Conservation (phyloP, 2,113 vertebrate genomes). For the Oceanodroma tethys region DNA sequence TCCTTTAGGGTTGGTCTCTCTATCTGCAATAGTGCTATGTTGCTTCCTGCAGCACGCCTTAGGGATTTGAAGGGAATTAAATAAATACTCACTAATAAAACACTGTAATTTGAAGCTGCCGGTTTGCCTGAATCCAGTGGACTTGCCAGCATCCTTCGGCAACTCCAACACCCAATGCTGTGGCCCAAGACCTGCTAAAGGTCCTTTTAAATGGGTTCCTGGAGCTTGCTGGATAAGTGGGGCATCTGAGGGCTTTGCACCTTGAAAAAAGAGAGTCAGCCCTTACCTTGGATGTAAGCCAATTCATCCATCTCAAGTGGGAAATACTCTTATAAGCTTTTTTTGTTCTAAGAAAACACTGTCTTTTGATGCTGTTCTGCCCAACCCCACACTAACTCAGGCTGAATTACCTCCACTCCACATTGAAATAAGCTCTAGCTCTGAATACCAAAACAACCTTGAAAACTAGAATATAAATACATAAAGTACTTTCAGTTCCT, state of each 20-base stretch:
- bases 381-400: not conserved
- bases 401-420: not conserved
- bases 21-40: not conserved
- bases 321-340: not conserved
- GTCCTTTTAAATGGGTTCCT: not conserved
- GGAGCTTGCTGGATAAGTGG: not conserved
- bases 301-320: not conserved
- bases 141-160: not conserved
- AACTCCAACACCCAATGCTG: not conserved
- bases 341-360: not conserved
- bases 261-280: fast-evolving
- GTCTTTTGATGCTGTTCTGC: not conserved
- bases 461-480: conserved; percentile 4
- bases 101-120: not conserved
- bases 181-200: not conserved
- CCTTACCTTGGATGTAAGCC: not conserved
- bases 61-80: conserved; percentile 28
- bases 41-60: not conserved
- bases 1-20: not conserved
- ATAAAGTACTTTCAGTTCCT: not conserved
- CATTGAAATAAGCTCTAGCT: not conserved
- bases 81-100: conserved; percentile 21
- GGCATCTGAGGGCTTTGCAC: not conserved
- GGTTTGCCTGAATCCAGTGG: not conserved
- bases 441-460: not conserved